Evolutionary conservation across 2,888 invertebrate genomes (phyloP).

Genomic region (Trichogramma dendrolimi): DNA sequence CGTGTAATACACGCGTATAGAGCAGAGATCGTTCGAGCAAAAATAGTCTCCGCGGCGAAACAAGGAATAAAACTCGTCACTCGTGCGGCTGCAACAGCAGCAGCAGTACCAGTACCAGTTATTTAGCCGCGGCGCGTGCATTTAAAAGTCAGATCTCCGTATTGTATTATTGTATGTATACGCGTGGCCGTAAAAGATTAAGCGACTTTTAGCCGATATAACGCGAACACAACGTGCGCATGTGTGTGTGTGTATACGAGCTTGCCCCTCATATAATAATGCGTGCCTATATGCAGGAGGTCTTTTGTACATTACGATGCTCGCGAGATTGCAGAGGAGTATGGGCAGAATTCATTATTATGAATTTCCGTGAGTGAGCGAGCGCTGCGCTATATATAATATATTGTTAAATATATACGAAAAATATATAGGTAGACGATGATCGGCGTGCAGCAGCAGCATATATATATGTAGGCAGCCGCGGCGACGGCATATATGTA

Average conservation of each 20-base stretch:
- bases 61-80: slow-evolving; percentile 13
- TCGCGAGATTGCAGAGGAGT: slow-evolving; percentile 28
- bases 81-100: slow-evolving; percentile 8
- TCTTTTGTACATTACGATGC: slow-evolving; percentile 31
- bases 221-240: too few species aligned
- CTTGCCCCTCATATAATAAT: too few species aligned
- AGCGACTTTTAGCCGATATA: slow-evolving; percentile 28
- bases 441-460: too few species aligned
- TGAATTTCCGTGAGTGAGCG: slow-evolving; percentile 12
- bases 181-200: slow-evolving; percentile 18
- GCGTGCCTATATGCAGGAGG: slow-evolving; percentile 23
- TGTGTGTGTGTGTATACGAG: too few species aligned
- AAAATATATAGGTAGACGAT: too few species aligned
- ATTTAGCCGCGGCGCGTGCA: slow-evolving; percentile 4
- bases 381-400: too few species aligned
- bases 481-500: too few species aligned
- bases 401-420: too few species aligned
- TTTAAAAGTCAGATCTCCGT: too few species aligned
- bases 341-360: slow-evolving; percentile 26
- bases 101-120: slow-evolving; percentile 12
- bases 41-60: slow-evolving; percentile 6
- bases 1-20: background rate
- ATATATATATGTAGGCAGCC: too few species aligned
- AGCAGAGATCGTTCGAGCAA: background rate
- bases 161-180: too few species aligned